Evolutionary conservation across 2,113 vertebrate genomes (phyloP), one percentile per base, ranked within the genome.

Genomic region (Psettodes erumei): DNA sequence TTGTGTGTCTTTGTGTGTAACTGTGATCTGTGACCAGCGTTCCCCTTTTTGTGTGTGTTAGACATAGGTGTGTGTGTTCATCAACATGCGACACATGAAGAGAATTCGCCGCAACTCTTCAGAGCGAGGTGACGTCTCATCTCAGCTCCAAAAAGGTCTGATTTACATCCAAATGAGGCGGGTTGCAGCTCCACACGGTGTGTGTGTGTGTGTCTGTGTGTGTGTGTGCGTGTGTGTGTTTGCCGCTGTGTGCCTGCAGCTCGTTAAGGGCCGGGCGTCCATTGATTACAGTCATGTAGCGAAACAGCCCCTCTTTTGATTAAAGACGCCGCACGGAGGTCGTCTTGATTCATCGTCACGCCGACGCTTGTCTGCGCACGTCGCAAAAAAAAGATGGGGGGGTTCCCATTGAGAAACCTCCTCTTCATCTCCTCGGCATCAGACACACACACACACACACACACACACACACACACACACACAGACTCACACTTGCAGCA

Each of bases 221-320:
- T 48, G 8, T 59, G 23, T 54, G 58, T 45, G 16, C 48, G 55
- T 55, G 51, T 58, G 48, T 60, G 55, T 32, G 13, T 38, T 59
- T 15, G 51, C 45, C 60, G 63, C 42, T 37, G 25, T 75, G 18
- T 55, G 80, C 50, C 71, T 74, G 69, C 76, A 75, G 84, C 82
- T 87, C 70, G 73, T 90, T 82, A 84, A 56, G 10, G 23, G 30
- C 66, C 0, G 8, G 10, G 55, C 33, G 8, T 58, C 72, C 64
- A 86, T 86, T 86, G 87, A 87, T 90, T 87, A 71, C 74, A 74
- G 81, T 70, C 75, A 40, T 73, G 82, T 64, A 43, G 65, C 2
- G 64, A 81, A 73, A 72, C 30, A 0, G 10, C 65, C 37, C 51
- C 8, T 77, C 23, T 73, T 75, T 68, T 87, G 81, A 88, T 82